Base-by-base conservation (phyloP, 1,140 invertebrate genomes). In the Drosophila mauritiana region DNA sequence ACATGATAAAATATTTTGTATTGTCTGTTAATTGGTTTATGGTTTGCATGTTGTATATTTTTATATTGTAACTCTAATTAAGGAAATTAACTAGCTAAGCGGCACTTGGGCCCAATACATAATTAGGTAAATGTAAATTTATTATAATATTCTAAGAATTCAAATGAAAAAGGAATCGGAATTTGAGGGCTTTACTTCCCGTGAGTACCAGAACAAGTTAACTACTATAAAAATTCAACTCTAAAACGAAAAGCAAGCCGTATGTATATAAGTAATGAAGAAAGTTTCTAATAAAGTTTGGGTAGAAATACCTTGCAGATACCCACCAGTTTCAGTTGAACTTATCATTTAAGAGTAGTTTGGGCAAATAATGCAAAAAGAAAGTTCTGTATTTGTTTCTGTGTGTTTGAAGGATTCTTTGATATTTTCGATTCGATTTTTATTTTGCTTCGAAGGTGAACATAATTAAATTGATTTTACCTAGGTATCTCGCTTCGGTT, bases 11-110 rank as follows among this genome's bases (percentile, higher is more conserved):
- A 63, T 57, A 74, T 74, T 59, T 53, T 73, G 79, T 86, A 86
- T 88, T 86, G 83, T 86, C 82, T 75, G 82, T 86, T 79, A 88
- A 79, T 79, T 73, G 83, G 79, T 79, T 82, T 78, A 58, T 74
- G 78, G 78, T 68, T 80, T 51, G 58, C 36, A 42, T 67, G 61
- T 48, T 55, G 46, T 46, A 48, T 55, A 80, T 59, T 76, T 55
- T 25, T 63, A 68, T 61, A 61, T 63, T 68, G 52, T 82, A 67
- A 88, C 22, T 65, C 77, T 86, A 88, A 85, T 88, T 83, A 79
- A 73, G 48, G 42, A 86, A 86, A 79, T 62, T 67, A 88, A 77
- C 84, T 86, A 83, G 53, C 78, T 83, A 88, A 54, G 40, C 45
- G 54, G 36, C 34, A 54, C 8, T 17, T 58, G 11, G 11, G 40